Evolutionary conservation across 2,797 vertebrate genomes (phyloP).

Genomic region (Nothura maculosa): DNA sequence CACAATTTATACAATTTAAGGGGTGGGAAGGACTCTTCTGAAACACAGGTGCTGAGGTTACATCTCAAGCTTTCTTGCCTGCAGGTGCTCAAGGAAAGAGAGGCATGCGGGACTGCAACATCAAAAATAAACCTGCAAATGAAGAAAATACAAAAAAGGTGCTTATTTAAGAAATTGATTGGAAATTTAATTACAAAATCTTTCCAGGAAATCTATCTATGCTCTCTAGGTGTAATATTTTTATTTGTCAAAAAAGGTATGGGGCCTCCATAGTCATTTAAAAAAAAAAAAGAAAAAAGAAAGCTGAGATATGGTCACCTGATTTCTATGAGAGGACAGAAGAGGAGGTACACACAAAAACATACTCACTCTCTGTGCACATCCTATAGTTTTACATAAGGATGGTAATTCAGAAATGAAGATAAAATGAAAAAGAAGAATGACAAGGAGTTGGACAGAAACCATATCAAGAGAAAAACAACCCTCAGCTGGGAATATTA

Average conservation of each 20-base stretch:
- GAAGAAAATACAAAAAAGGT: neutral
- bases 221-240: neutral
- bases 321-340: neutral
- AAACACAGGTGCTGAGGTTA: neutral
- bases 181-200: neutral
- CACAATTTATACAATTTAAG: neutral
- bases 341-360: neutral
- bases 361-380: neutral
- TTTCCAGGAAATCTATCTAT: neutral
- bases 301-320: neutral
- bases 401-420: conserved; percentile 52
- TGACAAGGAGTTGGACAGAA: conserved; percentile 39
- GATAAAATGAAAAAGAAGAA: conserved; percentile 21
- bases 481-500: conserved; percentile 38
- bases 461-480: conserved; percentile 39
- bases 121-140: neutral
- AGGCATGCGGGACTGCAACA: rapidly evolving
- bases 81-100: neutral
- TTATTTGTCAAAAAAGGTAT: neutral
- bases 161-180: rapidly evolving
- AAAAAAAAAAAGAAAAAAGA: neutral
- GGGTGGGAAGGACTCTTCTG: neutral
- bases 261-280: rapidly evolving
- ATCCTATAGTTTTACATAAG: conserved; percentile 28
- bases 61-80: neutral